These are phyloP conservation scores for Pimpla rufipes DNA, from an alignment of 2,888 invertebrate genomes.

Conservation along the genomic window DNA sequence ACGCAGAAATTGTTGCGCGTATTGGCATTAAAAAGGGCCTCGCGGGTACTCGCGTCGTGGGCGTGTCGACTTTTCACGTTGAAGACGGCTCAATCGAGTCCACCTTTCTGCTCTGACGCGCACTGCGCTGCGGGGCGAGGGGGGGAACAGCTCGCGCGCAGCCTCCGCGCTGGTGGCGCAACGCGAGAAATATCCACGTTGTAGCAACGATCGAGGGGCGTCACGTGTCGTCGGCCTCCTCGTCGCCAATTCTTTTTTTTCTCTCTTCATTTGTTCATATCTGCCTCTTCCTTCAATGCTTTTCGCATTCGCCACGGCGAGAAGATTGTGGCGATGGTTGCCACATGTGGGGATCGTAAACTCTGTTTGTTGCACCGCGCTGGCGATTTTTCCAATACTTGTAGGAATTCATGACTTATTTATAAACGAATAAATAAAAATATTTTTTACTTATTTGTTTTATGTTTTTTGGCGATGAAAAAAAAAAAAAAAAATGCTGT, in stretches of 20 bases:
- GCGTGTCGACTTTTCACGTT: slow-evolving; percentile 67
- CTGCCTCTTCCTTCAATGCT: slow-evolving; percentile 13
- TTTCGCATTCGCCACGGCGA: not conserved
- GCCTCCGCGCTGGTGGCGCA: slow-evolving; percentile 48
- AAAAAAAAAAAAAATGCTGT: no score
- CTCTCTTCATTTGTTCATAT: slow-evolving; percentile 6
- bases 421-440: no score
- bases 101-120: slow-evolving; percentile 47
- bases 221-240: slow-evolving; percentile 55
- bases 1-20: slow-evolving; percentile 47
- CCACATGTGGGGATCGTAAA: no score
- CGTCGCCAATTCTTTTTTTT: slow-evolving; percentile 19
- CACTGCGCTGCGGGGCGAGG: slow-evolving; percentile 4
- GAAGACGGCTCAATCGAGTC: slow-evolving; percentile 67
- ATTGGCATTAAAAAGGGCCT: slow-evolving; percentile 50
- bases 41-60: slow-evolving; percentile 47
- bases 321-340: no score
- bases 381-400: no score
- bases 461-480: no score
- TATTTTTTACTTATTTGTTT: no score
- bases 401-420: no score
- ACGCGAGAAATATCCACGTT: slow-evolving; percentile 56
- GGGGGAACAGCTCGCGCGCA: not conserved
- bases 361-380: no score
- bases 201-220: slow-evolving; percentile 48